Evolutionary conservation across 1,140 invertebrate species (phyloP).

Genomic region (Drosophila subpulchrella): DNA sequence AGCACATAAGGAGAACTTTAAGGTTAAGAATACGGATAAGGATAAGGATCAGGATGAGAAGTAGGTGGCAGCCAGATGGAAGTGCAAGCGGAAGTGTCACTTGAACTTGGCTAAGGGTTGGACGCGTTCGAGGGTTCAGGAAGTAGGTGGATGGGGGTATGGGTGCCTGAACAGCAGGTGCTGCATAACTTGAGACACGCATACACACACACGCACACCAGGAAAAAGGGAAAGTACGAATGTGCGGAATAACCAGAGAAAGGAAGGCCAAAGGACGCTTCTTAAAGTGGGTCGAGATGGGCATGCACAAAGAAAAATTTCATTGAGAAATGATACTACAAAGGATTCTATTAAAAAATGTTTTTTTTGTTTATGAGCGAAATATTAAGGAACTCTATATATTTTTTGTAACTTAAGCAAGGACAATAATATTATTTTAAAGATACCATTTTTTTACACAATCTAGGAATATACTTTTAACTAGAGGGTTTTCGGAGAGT

Average conservation of each 20-base stretch:
- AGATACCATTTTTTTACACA: no score
- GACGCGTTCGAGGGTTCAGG: slow-evolving; percentile 14
- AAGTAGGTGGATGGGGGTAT: not conserved
- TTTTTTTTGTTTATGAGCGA: no score
- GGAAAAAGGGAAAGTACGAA: slow-evolving; percentile 39
- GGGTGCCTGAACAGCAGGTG: slow-evolving; percentile 52
- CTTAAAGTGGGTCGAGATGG: slow-evolving; percentile 38
- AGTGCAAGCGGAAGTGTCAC: slow-evolving; percentile 50
- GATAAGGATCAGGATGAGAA: not conserved
- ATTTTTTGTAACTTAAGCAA: no score
- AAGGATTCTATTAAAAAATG: not conserved
- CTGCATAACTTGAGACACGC: slow-evolving; percentile 58
- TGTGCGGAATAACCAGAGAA: slow-evolving; percentile 12
- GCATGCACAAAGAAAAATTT: not conserved
- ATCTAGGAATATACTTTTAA: not conserved
- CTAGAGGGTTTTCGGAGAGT: not conserved
- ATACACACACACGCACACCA: slow-evolving; percentile 8
- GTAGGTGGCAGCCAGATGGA: slow-evolving; percentile 21
- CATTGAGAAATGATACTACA: not conserved
- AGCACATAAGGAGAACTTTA: not conserved
- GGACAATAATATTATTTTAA: no score
- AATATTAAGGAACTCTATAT: no score
- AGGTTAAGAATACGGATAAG: not conserved
- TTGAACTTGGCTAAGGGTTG: slow-evolving; percentile 66
- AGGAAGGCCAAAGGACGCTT: slow-evolving; percentile 6